phyloP scores from a whole-genome alignment of 2,888 invertebrate species.

The Syritta pipiens region DNA sequence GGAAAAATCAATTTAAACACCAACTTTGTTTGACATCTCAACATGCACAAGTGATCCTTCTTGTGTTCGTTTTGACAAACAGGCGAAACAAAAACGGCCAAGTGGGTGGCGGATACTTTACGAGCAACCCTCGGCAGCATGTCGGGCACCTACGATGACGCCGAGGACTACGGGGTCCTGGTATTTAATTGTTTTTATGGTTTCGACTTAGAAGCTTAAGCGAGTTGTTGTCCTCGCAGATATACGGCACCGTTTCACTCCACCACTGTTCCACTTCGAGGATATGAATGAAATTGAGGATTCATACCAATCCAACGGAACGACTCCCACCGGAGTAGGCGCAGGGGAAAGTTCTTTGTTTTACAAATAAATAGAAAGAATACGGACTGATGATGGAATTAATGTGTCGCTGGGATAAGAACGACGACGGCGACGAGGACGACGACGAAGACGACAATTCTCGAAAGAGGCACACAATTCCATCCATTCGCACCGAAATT shows the following conservation, averaged over 20 bases:
- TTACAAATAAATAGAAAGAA: constrained; percentile 51
- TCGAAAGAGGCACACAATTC: too few species aligned
- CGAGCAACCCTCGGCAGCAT: constrained; percentile 2
- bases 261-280: constrained; percentile 24
- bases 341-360: constrained; percentile 24
- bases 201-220: constrained; percentile 29
- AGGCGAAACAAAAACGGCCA: neutral
- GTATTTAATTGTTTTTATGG: constrained; percentile 55
- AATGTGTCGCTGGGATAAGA: constrained; percentile 51
- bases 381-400: constrained; percentile 52
- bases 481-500: too few species aligned
- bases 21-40: constrained; percentile 33
- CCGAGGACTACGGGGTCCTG: neutral
- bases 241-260: constrained; percentile 5
- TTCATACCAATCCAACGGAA: constrained; percentile 43
- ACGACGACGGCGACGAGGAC: neutral
- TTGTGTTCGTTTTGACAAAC: neutral
- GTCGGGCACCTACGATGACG: constrained; percentile 5
- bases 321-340: constrained; percentile 38
- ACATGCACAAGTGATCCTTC: constrained; percentile 25
- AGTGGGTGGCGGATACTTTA: constrained; percentile 5
- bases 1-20: constrained; percentile 27
- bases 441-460: neutral
- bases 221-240: constrained; percentile 19
- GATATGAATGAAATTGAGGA: constrained; percentile 38